phyloP scores from a whole-genome alignment of 1,140 invertebrate genomes.

The Goniozus legneri region DNA sequence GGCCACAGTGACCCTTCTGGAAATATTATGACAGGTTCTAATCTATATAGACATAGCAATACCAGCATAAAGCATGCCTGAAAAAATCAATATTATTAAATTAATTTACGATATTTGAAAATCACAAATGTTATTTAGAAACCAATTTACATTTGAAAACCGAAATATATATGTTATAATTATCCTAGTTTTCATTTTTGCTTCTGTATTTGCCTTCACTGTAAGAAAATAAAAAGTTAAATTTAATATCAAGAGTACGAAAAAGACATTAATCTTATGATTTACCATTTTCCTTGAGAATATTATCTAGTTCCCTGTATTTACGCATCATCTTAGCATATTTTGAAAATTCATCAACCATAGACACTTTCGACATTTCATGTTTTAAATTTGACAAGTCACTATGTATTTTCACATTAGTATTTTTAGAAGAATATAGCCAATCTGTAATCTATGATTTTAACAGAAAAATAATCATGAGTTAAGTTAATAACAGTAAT shows the following conservation, averaged over 20 bases:
- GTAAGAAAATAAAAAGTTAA: not conserved
- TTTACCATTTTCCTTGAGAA: slow-evolving; percentile 45
- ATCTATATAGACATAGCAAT: slow-evolving; percentile 36
- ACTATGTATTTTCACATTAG: slow-evolving; percentile 24
- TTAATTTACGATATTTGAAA: not conserved
- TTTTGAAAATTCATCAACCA: slow-evolving; percentile 61
- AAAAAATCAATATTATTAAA: slow-evolving; percentile 12
- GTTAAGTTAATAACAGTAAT: not conserved
- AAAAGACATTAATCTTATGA: not conserved
- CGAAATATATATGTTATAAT: slow-evolving; percentile 1
- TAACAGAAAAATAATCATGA: slow-evolving; percentile 14
- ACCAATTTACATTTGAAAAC: not conserved
- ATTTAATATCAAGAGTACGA: not conserved
- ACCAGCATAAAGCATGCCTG: slow-evolving; percentile 31
- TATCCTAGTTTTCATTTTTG: slow-evolving; percentile 5
- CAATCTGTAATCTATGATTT: slow-evolving; percentile 25
- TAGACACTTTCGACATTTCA: slow-evolving; percentile 52
- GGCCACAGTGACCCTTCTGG: slow-evolving; percentile 39
- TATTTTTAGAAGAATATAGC: slow-evolving; percentile 22
- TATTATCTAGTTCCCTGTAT: slow-evolving; percentile 49
- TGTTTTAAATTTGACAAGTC: slow-evolving; percentile 48
- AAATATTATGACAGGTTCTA: slow-evolving; percentile 39
- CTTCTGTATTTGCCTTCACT: not conserved
- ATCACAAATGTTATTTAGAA: slow-evolving; percentile 1
- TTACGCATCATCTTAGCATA: slow-evolving; percentile 58